A percentile compares a stretch with the other conserved stretches of the same genome.
These are phyloP conservation scores for Drosophila meridionalis DNA, from an alignment of 2,888 invertebrate species.

Conservation along the genomic window DNA sequence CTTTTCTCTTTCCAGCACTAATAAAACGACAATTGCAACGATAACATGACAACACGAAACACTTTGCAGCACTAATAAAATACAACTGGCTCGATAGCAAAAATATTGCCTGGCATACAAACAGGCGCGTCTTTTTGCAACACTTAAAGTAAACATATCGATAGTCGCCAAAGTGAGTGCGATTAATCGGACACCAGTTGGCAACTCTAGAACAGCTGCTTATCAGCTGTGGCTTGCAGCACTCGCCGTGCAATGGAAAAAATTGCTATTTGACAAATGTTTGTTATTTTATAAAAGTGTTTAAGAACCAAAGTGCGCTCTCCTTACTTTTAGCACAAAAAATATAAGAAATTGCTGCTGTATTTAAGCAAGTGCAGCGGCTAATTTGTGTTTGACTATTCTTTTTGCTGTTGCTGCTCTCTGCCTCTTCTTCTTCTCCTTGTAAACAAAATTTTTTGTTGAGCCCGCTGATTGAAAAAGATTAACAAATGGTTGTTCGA, in stretches of 20 bases:
- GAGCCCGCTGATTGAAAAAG: constrained; percentile 23
- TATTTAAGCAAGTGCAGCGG: constrained; percentile 7
- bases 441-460: constrained; percentile 68
- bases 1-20: background rate
- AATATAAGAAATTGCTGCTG: background rate
- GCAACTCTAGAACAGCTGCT: constrained; percentile 54
- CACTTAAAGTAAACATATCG: constrained; percentile 22
- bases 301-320: constrained; percentile 13
- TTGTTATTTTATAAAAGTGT: constrained; percentile 50
- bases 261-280: constrained; percentile 50
- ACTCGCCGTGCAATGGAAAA: constrained; percentile 41
- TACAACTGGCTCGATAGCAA: background rate
- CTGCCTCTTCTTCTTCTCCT: constrained; percentile 32
- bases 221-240: constrained; percentile 48
- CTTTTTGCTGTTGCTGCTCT: constrained; percentile 28
- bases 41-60: background rate
- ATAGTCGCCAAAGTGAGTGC: constrained; percentile 7
- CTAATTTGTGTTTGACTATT: constrained; percentile 23
- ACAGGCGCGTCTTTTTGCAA: constrained; percentile 14
- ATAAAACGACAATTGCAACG: background rate
- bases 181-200: constrained; percentile 14
- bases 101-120: background rate
- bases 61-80: background rate
- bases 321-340: background rate
- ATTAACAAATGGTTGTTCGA: constrained; percentile 57